Conservation (phyloP, 2,113 vertebrate species). For the Galemys pyrenaicus region DNA sequence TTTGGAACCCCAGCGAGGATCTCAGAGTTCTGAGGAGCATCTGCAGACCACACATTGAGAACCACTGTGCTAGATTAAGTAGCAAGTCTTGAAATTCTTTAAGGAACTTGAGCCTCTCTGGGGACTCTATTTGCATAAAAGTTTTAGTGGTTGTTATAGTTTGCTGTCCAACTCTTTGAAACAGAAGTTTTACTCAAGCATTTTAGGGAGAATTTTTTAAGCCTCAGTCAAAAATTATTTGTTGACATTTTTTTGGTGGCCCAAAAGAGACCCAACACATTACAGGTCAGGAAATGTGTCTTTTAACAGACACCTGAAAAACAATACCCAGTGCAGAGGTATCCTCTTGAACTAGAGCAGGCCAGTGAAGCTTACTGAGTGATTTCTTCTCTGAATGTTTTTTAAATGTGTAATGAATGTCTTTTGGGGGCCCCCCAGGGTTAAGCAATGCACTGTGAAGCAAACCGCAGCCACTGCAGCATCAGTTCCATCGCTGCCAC, state of each 20-base stretch:
- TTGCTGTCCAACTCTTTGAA: slow-evolving; percentile 36
- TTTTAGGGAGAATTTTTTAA: neutral
- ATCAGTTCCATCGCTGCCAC: too few relatives aligned
- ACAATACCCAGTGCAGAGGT: neutral
- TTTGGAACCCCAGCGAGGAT: neutral
- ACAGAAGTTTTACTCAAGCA: neutral
- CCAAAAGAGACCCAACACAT: neutral
- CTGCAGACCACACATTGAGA: neutral
- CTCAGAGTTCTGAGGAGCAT: neutral
- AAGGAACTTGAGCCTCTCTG: neutral
- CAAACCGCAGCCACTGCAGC: too few relatives aligned
- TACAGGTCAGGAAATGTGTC: neutral
- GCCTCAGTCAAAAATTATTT: neutral
- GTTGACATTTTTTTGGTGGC: neutral
- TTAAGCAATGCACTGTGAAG: too few relatives aligned
- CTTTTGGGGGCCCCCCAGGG: too few relatives aligned
- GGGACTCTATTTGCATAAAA: neutral
- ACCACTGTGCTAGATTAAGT: neutral
- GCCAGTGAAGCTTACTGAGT: neutral
- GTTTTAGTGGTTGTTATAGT: neutral
- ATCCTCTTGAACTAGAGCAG: neutral
- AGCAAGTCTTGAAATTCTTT: neutral
- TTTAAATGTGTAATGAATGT: neutral
- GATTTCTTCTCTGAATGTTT: neutral
- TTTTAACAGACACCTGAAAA: neutral